Evolutionary conservation across 1,140 invertebrate species (phyloP), one percentile per base, ranked within the genome.

Genomic region (Diorhabda sublineata): DNA sequence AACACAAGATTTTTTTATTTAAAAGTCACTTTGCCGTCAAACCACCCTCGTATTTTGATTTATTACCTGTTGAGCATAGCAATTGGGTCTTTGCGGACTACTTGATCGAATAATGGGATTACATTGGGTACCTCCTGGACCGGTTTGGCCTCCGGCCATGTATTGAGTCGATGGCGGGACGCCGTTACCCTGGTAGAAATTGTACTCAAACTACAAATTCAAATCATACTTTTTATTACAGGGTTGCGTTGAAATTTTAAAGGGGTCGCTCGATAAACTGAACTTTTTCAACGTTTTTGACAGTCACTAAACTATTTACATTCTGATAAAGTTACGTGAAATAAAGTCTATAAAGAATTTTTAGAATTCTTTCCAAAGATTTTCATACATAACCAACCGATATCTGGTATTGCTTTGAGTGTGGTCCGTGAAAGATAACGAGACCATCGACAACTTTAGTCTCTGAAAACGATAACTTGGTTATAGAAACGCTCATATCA

Each of bases 141-240:
- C 72, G 58, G 69, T 67, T 72, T 75, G 66, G 61, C 66, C 68
- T 6, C 75, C 74, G 59, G 75, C 71, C 70, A 77, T 71, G 69
- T 76, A 78, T 61, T 76, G 76, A 5, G 70, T 26, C 8, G 75
- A 26, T n/a, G 71, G 63, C 42, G 69, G 69, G 5, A 70, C 76
- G 58, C 76, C 78, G 64, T 76, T 75, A 52, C 69, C 75, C 6
- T 74, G 62, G 67, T 78, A 81, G 62, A 77, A 76, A 66, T 75
- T 74, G 73, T 77, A 79, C n/a, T 81, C 78, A 67, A 77, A 80
- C 79, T 81, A 71, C 58, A 79, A 74, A 26, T 26, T 26, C 26
- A 26, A 26, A 26, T 26, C 26, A 26, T 1, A 26, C 26, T 26
- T 26, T 26, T 26, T 26, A 26, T 26, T 26, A 26, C 26, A 26